A percentile compares a stretch with the other conserved stretches of the same genome.
These are phyloP conservation scores for Poeciliopsis infans DNA, from an alignment of 2,797 vertebrate genomes.

Conservation along the genomic window DNA sequence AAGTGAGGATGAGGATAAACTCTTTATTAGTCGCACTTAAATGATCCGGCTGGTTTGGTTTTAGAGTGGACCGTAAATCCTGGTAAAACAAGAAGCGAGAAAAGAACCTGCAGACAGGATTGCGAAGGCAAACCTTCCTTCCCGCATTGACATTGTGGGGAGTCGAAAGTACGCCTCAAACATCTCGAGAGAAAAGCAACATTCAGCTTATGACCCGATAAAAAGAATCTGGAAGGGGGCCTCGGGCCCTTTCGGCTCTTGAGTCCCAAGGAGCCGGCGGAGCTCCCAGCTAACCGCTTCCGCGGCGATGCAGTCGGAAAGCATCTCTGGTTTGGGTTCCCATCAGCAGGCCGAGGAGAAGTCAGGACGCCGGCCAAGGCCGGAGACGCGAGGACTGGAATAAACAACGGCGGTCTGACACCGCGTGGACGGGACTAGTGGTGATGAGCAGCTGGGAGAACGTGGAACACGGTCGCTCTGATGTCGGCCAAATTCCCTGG, in stretches of 20 bases:
- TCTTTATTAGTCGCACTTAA: not conserved
- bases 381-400: not conserved
- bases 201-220: slow-evolving; percentile 42
- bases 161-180: slow-evolving; percentile 23
- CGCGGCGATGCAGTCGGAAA: slow-evolving; percentile 51
- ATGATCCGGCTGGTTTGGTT: not conserved
- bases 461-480: not conserved
- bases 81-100: slow-evolving; percentile 9
- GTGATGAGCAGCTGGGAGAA: not conserved
- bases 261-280: slow-evolving; percentile 24
- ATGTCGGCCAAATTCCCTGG: not conserved
- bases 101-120: not conserved
- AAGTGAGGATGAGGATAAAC: not conserved
- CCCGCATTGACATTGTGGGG: not conserved
- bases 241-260: slow-evolving; percentile 27
- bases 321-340: slow-evolving; percentile 44
- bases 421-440: not conserved
- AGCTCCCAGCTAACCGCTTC: slow-evolving; percentile 40
- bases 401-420: not conserved
- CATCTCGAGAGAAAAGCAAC: slow-evolving; percentile 6
- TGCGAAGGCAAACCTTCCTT: not conserved
- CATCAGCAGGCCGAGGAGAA: not conserved
- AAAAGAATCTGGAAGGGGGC: slow-evolving; percentile 35
- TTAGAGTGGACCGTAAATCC: not conserved
- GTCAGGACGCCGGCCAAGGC: not conserved